Percentiles rank a stretch among this genome's conserved stretches.
phyloP scores from a whole-genome alignment of 2,888 invertebrate species.

The Adelphocoris suturalis region DNA sequence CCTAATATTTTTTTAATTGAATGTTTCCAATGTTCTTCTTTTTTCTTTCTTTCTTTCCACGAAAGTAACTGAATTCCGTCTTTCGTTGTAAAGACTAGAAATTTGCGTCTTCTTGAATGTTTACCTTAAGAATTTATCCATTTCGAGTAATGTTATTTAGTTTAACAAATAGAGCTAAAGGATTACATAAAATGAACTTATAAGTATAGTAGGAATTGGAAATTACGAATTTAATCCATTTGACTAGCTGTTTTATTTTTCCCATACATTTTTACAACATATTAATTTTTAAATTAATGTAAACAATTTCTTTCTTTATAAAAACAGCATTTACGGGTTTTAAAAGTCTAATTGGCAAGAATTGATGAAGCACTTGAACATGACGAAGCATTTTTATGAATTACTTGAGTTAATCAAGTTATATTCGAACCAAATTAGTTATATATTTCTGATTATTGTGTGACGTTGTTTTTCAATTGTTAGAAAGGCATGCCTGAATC shows the following conservation, averaged over 20 bases:
- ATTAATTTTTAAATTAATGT: too few relatives aligned
- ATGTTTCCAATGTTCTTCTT: too few relatives aligned
- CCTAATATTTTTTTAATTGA: too few relatives aligned
- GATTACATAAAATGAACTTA: background rate
- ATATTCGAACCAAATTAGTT: background rate
- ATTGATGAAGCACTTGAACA: too few relatives aligned
- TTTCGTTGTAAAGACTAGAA: constrained; percentile 13
- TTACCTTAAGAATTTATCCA: background rate
- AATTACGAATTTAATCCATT: background rate
- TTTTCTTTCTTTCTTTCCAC: background rate
- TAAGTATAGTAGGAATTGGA: background rate
- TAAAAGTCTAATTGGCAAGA: too few relatives aligned
- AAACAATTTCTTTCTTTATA: too few relatives aligned
- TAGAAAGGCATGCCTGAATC: constrained; percentile 41
- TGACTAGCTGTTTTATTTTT: too few relatives aligned
- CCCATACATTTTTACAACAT: too few relatives aligned
- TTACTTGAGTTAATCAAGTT: background rate
- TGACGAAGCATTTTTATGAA: background rate
- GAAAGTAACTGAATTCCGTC: constrained; percentile 18
- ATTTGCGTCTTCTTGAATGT: background rate
- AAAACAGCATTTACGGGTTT: too few relatives aligned
- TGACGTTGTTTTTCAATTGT: background rate
- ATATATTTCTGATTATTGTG: background rate
- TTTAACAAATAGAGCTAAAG: background rate
- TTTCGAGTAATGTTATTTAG: background rate